Base-by-base conservation (phyloP, 2,888 invertebrate species). In the Celastrina argiolus region DNA sequence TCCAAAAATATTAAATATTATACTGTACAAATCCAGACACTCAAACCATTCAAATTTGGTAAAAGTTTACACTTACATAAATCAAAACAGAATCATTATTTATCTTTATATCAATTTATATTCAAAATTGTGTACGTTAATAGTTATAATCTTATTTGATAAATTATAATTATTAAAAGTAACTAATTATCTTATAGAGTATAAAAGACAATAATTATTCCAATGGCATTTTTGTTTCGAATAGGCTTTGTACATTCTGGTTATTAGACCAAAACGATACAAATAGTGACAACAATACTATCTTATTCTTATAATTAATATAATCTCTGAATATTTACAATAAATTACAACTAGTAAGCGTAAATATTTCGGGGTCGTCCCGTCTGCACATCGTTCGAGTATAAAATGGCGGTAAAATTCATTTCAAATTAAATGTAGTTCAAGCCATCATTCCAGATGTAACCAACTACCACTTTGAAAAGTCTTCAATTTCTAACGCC, bases 321-420 rank as follows among this genome's bases (percentile, higher is more conserved):
- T 36, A 61, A 61, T 61, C 36, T 61, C 61, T 61, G 34, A 61
- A 18, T 61, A 61, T 61, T 61, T 61, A 61, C 61, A 61, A 61
- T 61, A 61, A 56, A 63, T 65, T 63, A 63, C 12, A 68, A 56
- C 67, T 72, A 72, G 66, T 72, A 73, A 73, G 74, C 74, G 73
- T 74, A 73, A 67, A 67, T 63, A 68, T 69, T 66, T 28, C 69
- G 67, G 70, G 65, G 8, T 16, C 1, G 22, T 18, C 65, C 67
- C 67, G 69, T 61, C 61, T 61, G 61, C 26, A 61, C 61, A 61
- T 61, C 36, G 61, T 61, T 61, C 61, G 36, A 61, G 61, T 34
- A 67, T 45, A 61, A 66, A 59, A 51, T 51, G 34, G 36, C 61
- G 36, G 18, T 5, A 39, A 36, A 22, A 36, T 14, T 36, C 61